A percentile compares a stretch with the other conserved stretches of the same genome.
Evolutionary conservation across 2,797 vertebrate genomes (phyloP).

Genomic region (Onychomys arenicola): DNA sequence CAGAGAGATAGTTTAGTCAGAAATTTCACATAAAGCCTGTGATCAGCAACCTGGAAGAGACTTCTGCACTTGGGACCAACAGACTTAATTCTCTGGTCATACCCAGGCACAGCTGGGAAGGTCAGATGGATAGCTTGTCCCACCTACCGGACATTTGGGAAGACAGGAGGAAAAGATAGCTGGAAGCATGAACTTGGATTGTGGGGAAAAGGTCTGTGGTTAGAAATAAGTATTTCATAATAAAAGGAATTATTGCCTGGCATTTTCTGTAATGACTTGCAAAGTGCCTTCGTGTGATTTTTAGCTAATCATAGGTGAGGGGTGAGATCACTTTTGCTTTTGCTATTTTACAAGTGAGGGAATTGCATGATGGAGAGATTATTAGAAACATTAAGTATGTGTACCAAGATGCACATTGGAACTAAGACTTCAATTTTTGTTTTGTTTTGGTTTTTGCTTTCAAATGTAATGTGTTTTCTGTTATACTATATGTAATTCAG

Average conservation of each 20-base stretch:
- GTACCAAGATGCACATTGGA: neutral
- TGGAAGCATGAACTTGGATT: neutral
- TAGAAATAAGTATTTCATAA: neutral
- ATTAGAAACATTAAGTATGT: neutral
- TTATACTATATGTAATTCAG: neutral
- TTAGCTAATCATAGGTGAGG: neutral
- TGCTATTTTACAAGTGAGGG: conserved; percentile 26
- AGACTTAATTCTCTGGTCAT: neutral
- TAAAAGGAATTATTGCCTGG: neutral
- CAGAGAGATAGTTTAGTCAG: neutral
- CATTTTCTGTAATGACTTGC: neutral
- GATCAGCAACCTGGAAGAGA: neutral
- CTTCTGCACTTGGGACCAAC: neutral
- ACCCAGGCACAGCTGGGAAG: neutral
- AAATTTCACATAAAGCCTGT: neutral
- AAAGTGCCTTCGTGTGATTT: neutral
- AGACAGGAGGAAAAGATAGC: neutral
- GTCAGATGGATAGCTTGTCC: accelerated
- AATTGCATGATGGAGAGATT: neutral
- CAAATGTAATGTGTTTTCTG: neutral
- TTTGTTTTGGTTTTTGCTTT: neutral
- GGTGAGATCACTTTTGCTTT: neutral
- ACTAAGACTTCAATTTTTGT: neutral
- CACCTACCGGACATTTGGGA: neutral
- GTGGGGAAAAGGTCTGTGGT: neutral